Evolutionary conservation across 1,140 invertebrate species (phyloP), one percentile per base, ranked within the genome.

Genomic region (Magallana angulata): DNA sequence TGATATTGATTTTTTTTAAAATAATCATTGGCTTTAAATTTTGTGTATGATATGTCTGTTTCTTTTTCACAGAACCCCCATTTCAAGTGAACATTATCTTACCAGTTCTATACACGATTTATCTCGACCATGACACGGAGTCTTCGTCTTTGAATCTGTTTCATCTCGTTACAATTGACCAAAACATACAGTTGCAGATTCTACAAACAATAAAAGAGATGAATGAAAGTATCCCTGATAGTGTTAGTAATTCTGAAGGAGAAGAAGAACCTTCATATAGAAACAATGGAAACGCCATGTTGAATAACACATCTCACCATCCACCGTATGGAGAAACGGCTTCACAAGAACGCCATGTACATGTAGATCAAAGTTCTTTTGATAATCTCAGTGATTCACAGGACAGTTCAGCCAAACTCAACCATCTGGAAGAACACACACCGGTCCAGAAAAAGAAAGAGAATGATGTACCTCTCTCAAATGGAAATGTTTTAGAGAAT

Each of bases 31-130:
- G 2, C 5, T 48, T 48, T 5, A 48, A 4, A 48, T 48, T 48
- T 48, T 48, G 36, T 48, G 36, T 48, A 48, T 24, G 24, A 24
- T 48, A 48, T 48, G 36, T 48, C 5, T 48, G 36, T 48, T 48
- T 48, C 5, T 48, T 5, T 12, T 24, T 1, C 36, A 2, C 14
- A 76, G 68, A 76, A 11, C 68, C 68, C 4, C 68, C 68, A 76
- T 76, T 76, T 76, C 68, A 76, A 36, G 68, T 76, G 68, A 76
- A 76, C 18, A 36, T 76, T 24, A 18, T 76, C 12, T 30, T 76
- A 30, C 68, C 68, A 30, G 18, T 30, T 76, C 68, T 76, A 3
- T 76, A 76, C 14, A 76, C 30, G 68, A 76, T 8, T 11, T 76
- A 76, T 9, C 14, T 76, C 24, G 14, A 76, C 11, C 68, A 76